These are phyloP conservation scores for Dolichoris vasculosae DNA, from an alignment of 1,140 invertebrate genomes.

Conservation along the genomic window DNA sequence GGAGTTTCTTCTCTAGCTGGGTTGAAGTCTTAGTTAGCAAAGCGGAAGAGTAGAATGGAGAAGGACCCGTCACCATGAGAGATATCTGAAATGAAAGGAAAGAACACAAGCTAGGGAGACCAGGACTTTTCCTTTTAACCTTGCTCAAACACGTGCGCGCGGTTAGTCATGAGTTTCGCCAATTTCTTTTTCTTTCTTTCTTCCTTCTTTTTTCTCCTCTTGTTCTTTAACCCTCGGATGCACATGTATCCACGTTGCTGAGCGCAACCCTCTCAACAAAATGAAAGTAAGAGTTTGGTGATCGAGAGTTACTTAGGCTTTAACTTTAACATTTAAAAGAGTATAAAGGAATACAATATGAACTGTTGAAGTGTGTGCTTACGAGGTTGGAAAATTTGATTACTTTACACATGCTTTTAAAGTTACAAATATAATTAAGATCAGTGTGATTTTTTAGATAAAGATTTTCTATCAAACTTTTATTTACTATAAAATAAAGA, in stretches of 20 bases:
- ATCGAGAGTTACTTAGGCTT: conserved; percentile 30
- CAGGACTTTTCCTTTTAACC: conserved; percentile 39
- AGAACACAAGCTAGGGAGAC: conserved; percentile 16
- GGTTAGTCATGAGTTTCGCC: conserved; percentile 50
- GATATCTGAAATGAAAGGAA: conserved; percentile 46
- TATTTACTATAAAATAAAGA: no score
- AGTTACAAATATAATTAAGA: no score
- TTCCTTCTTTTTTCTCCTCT: conserved; percentile 11
- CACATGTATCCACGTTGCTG: not conserved
- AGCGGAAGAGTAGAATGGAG: not conserved
- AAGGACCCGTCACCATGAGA: conserved; percentile 16
- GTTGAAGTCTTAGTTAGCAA: conserved; percentile 33
- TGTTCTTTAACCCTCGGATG: not conserved
- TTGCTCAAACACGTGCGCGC: conserved; percentile 25
- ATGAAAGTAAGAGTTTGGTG: not conserved
- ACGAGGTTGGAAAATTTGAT: no score
- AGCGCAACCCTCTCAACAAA: not conserved
- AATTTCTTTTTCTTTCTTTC: conserved; percentile 38
- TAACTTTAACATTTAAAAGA: not conserved
- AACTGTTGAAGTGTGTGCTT: not conserved
- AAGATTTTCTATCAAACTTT: no score
- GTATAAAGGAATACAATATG: not conserved
- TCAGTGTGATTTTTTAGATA: no score
- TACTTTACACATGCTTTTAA: no score
- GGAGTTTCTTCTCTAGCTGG: conserved; percentile 1